Percentiles rank a stretch among this genome's conserved stretches.
phyloP scores from a whole-genome alignment of 1,140 invertebrate genomes.

The Nasonia longicornis region DNA sequence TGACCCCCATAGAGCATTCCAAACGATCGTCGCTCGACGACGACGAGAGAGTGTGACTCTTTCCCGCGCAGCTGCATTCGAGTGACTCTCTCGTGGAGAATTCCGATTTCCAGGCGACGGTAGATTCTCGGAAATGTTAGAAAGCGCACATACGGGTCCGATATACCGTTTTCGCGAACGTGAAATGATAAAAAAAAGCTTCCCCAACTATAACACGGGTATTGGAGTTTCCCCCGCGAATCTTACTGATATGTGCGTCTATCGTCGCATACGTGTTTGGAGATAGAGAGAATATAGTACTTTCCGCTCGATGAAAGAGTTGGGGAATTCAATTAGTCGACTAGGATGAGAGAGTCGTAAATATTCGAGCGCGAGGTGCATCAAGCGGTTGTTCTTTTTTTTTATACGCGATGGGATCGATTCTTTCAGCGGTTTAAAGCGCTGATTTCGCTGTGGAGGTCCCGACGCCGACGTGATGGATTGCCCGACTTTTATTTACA shows the following conservation, averaged over 20 bases:
- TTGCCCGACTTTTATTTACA: neutral
- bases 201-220: too few relatives aligned
- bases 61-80: neutral
- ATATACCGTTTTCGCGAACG: neutral
- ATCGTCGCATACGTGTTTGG: too few relatives aligned
- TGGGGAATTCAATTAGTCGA: neutral
- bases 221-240: too few relatives aligned
- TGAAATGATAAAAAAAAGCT: too few relatives aligned
- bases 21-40: neutral
- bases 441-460: neutral
- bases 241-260: too few relatives aligned
- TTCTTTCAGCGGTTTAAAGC: neutral
- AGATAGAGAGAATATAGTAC: neutral
- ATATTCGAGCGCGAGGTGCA: neutral
- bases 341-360: neutral
- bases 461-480: neutral
- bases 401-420: neutral
- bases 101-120: neutral
- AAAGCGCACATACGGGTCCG: neutral
- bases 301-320: neutral
- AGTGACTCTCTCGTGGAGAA: neutral
- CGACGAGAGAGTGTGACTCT: neutral
- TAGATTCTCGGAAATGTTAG: neutral
- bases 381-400: neutral
- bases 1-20: conserved; percentile 18